Evolutionary conservation across 2,797 vertebrate species (phyloP).

Genomic region (Poecilia gillii): DNA sequence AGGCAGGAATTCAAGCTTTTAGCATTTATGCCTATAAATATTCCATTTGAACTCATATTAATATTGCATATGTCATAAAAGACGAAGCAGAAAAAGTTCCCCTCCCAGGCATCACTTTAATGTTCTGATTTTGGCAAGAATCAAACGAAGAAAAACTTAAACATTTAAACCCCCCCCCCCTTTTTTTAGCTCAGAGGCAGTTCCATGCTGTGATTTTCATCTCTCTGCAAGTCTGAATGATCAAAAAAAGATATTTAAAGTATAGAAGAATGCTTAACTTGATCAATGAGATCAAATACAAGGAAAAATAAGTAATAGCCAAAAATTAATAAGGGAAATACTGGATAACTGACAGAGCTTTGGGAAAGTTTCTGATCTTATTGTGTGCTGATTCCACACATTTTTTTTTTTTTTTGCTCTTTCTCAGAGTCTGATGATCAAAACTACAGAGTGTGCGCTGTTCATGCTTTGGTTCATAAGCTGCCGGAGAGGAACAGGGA

Average conservation of each 20-base stretch:
- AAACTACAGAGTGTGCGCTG: constrained; percentile 94
- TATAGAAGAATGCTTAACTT: neutral
- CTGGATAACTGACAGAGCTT: neutral
- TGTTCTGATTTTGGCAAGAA: neutral
- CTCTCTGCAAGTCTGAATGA: neutral
- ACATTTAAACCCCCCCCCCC: constrained; percentile 6
- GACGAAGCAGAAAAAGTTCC: neutral
- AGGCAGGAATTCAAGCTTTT: neutral
- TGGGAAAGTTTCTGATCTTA: neutral
- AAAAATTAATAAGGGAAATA: neutral
- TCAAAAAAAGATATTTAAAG: neutral
- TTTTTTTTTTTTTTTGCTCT: constrained; percentile 18
- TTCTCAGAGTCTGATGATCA: constrained; percentile 93
- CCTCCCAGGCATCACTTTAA: neutral
- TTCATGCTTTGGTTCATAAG: constrained; percentile 92
- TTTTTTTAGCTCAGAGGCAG: constrained; percentile 15
- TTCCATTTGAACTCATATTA: constrained; percentile 5
- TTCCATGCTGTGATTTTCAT: constrained; percentile 2
- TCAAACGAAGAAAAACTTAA: constrained; percentile 12
- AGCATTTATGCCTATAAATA: constrained; percentile 1
- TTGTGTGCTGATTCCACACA: neutral
- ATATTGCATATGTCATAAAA: neutral
- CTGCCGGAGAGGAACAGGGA: constrained; percentile 94
- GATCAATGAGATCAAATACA: neutral
- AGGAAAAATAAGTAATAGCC: too few relatives aligned